A percentile compares a stretch with the other conserved stretches of the same genome.
Conservation (phyloP, 2,888 invertebrate species). For the Tenthredo livida region DNA sequence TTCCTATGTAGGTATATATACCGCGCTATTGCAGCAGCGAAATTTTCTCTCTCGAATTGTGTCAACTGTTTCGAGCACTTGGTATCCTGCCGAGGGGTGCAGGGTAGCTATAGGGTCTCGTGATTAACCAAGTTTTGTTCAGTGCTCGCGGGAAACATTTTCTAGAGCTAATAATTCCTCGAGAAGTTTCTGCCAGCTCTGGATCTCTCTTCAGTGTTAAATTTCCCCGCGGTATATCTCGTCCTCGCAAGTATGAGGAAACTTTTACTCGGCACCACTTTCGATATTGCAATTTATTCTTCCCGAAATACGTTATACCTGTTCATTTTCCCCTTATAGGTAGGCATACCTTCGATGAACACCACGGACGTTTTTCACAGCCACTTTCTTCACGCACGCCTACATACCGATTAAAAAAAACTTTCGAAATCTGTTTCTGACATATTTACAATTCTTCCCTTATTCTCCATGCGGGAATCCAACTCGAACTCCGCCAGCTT, state of each 20-base stretch:
- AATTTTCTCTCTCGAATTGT: background rate
- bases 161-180: background rate
- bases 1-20: no score
- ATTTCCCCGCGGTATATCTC: background rate
- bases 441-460: slow-evolving; percentile 59
- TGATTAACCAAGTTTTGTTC: slow-evolving; percentile 6
- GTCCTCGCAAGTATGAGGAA: background rate
- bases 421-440: slow-evolving; percentile 62
- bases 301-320: no score
- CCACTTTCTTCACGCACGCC: background rate
- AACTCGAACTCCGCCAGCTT: background rate
- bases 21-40: background rate
- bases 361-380: background rate
- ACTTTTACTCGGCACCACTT: background rate
- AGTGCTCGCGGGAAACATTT: background rate
- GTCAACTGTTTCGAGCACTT: slow-evolving; percentile 6
- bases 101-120: no score
- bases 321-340: no score
- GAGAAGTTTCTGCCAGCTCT: slow-evolving; percentile 1
- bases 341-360: no score
- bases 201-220: slow-evolving; percentile 1
- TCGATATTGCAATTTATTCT: background rate
- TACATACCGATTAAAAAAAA: slow-evolving; percentile 15
- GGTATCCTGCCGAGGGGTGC: background rate
- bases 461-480: slow-evolving; percentile 23